Base-by-base conservation (phyloP, 2,888 invertebrate genomes). In the Drosophila differens region DNA sequence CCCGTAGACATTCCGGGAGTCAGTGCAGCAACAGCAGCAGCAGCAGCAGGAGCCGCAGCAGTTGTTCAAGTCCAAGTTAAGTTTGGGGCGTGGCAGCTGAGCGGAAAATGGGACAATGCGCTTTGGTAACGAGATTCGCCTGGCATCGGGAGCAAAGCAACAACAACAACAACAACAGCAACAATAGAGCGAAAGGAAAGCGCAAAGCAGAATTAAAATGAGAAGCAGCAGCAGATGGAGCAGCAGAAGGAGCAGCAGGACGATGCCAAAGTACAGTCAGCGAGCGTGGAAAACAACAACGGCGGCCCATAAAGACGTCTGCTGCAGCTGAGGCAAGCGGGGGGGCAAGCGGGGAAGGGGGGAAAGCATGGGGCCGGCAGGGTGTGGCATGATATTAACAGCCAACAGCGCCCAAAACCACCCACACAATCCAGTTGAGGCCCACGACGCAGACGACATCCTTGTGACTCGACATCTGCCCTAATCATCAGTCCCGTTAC, bases 241-340 rank as follows among this genome's bases (percentile, higher is more conserved):
- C 35, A 65, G 51, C 55, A 64, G 59, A 47, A 67, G 74, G 39
- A 74, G 64, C 53, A 82, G 52, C 22, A 73, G 51, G 68, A 62
- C 51, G 65, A 63, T 65, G 74, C 65, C 78, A 87, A 87, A 88
- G 87, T 87, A 87, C 90, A 87, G 87, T 87, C 85, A 76, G 84
- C 84, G 89, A 83, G 88, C 85, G 83, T 81, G 78, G 85, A 87
- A 89, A 87, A 87, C 89, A 86, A 82, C 82, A 78, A 68, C 80
- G 77, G 47, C 47, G 81, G 72, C 82, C 89, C 87, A 87, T 87
- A 87, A 87, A 87, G 87, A 87, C 87, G 87, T 87, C 87, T 87
- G 88, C 90, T 80, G 82, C 90, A 85, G 78, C 67, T 57, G 61
- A 12, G 53, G 59, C 41, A 22, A n/a, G 30, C 39, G 30, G 28